Percentiles rank a stretch among this genome's conserved stretches.
Conservation (phyloP, 2,888 invertebrate species). For the Nesidiocoris tenuis region DNA sequence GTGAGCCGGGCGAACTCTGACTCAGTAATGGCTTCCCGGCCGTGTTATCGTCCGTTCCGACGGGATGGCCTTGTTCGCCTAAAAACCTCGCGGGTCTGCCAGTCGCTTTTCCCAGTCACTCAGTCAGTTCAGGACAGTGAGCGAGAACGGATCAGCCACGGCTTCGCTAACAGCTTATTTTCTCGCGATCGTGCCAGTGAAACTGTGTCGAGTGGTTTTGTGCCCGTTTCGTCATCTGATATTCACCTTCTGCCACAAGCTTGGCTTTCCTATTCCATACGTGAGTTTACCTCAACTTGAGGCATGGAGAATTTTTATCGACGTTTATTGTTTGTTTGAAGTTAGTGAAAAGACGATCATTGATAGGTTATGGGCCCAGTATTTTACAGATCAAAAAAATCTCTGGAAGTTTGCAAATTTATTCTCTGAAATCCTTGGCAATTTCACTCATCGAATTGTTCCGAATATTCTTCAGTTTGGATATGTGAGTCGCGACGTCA, state of each 20-base stretch:
- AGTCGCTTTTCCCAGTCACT: slow-evolving; percentile 5
- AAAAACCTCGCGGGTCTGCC: slow-evolving; percentile 14
- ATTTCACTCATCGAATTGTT: no score
- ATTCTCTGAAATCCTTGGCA: no score
- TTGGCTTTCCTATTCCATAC: background rate
- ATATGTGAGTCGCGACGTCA: no score
- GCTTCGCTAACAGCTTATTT: background rate
- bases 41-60: background rate
- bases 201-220: slow-evolving; percentile 21
- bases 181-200: slow-evolving; percentile 18
- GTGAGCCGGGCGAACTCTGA: slow-evolving; percentile 9
- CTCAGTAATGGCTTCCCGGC: slow-evolving; percentile 27
- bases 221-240: slow-evolving; percentile 3
- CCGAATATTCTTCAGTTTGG: no score
- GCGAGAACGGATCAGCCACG: background rate
- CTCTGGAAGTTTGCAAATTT: no score
- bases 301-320: no score
- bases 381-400: no score
- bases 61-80: slow-evolving; percentile 24
- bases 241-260: background rate
- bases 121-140: slow-evolving; percentile 15
- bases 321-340: no score
- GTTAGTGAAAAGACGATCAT: no score
- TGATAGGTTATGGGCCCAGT: no score
- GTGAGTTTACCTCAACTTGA: no score